Base-by-base conservation (phyloP, 2,113 vertebrate species). In the Hoplias malabaricus region DNA sequence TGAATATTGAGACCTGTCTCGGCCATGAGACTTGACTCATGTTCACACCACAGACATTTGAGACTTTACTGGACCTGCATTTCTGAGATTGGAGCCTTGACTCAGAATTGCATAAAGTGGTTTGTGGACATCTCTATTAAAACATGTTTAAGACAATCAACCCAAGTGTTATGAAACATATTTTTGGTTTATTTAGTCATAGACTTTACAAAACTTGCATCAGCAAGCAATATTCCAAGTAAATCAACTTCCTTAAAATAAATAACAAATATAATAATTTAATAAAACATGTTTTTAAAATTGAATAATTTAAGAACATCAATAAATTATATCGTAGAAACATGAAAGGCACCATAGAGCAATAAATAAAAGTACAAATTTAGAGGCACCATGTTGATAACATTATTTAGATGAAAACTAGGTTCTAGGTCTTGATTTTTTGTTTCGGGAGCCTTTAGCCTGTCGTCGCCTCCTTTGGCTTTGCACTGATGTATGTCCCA, bases 151-250 rank as follows among this genome's bases (percentile, higher is more conserved):
- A 5, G n/a, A 54, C 8, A 67, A 42, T 12, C 46, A 42, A 53
- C 43, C 46, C 36, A 57, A 9, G 19, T 2, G 13, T 66, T 66
- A 12, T 34, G 53, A 13, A 21, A 66, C 72, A 62, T 6, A 23
- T n/a, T n/a, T 62, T 63, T 0, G 14, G 21, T 83, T 79, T 80
- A 83, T 79, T 76, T 34, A 83, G 76, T 82, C 81, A 82, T 27
- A 79, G 76, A 82, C 81, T 27, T 23, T 79, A 82, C 77, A 79
- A 36, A 5, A 23, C 25, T 76, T 50, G n/a, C 40, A 19, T 69
- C 67, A 56, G 54, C 69, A 78, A 78, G 54, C 31, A n/a, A 33
- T 34, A 4, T 23, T 77, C 19, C n/a, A 12, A 43, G 29, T 43
- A 78, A 36, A 46, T 36, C 59, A 61, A 53, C 21, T 57, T 43